phyloP scores from a whole-genome alignment of 2,797 vertebrate species.

The Gymnothorax javanicus region DNA sequence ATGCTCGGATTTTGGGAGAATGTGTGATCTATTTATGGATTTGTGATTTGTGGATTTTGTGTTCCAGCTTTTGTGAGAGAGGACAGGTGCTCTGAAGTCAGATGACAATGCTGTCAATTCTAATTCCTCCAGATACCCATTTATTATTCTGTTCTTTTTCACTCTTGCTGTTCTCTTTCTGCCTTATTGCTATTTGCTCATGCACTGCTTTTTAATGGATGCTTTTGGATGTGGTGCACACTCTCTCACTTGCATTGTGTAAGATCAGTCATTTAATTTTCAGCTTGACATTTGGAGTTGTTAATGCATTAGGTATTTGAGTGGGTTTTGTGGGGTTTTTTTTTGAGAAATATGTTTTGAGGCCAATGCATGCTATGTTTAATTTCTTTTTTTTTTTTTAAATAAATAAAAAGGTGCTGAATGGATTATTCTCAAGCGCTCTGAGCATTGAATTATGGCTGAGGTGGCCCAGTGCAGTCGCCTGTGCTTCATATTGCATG shows the following conservation, averaged over 20 bases:
- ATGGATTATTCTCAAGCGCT: conserved; percentile 15
- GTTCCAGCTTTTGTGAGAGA: background rate
- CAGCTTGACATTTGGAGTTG: conserved; percentile 9
- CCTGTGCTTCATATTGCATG: conserved; percentile 54
- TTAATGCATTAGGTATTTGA: background rate
- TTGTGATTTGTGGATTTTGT: background rate
- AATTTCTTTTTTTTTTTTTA: conserved; percentile 10
- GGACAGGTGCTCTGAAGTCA: background rate
- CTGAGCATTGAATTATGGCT: background rate
- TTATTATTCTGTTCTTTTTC: background rate
- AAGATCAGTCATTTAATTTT: background rate
- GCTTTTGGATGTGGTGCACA: background rate
- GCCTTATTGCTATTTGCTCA: conserved; percentile 17
- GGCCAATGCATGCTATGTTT: background rate
- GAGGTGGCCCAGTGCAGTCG: conserved; percentile 46
- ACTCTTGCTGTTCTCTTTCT: background rate
- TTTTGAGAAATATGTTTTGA: conserved; percentile 14
- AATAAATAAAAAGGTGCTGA: background rate
- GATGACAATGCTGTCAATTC: background rate
- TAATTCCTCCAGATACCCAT: background rate
- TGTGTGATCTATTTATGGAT: background rate
- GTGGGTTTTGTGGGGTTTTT: background rate
- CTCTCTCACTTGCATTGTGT: background rate
- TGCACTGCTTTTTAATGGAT: background rate
- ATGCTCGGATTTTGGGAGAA: conserved; percentile 2